Evolutionary conservation across 2,113 vertebrate species (phyloP).

Genomic region (Bos indicus): DNA sequence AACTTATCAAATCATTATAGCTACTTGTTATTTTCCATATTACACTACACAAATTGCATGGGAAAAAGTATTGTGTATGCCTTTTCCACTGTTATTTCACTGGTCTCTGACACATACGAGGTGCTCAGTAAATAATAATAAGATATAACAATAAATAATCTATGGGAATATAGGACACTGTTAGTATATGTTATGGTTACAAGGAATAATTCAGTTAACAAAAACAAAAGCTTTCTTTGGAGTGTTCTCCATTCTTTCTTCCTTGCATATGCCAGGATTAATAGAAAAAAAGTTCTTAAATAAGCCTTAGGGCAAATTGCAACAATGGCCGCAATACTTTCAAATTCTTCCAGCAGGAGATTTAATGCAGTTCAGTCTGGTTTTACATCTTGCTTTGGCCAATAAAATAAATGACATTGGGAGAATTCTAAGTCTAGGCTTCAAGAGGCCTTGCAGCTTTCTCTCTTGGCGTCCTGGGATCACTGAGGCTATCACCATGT

Average conservation of each 20-base stretch:
- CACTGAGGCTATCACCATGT: not conserved
- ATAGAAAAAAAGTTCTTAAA: slow-evolving; percentile 68
- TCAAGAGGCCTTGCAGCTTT: not conserved
- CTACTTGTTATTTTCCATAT: not conserved
- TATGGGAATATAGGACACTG: not conserved
- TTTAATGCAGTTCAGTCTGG: not conserved
- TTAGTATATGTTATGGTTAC: not conserved
- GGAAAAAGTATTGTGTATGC: not conserved
- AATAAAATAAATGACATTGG: not conserved
- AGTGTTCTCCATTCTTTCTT: slow-evolving; percentile 69
- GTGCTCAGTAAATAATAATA: not conserved
- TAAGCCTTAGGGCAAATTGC: not conserved
- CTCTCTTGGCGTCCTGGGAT: not conserved
- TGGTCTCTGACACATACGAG: not conserved
- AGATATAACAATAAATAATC: not conserved
- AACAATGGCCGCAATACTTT: not conserved
- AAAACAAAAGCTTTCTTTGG: slow-evolving; percentile 60
- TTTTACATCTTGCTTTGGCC: not conserved
- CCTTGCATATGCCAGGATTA: slow-evolving; percentile 68
- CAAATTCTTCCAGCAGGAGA: not conserved
- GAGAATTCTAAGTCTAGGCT: not conserved
- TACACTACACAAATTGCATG: not conserved
- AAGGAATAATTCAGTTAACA: slow-evolving; percentile 63
- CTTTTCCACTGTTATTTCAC: slow-evolving; percentile 42
- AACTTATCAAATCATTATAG: not conserved